Conservation (phyloP, 2,113 vertebrate genomes). For the Orycteropus afer region DNA sequence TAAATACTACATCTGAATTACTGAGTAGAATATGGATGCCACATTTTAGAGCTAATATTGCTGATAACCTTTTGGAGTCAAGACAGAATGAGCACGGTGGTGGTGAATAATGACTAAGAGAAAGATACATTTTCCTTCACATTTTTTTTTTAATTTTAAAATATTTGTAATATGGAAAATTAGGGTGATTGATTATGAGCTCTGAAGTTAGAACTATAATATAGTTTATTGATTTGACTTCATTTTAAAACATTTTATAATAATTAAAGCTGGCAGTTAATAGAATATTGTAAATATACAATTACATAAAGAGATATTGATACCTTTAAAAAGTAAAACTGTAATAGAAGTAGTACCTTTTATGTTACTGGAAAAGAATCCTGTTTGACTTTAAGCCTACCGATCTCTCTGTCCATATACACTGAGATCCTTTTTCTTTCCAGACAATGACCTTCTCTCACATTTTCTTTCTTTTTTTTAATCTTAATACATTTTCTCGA, state of each 20-base stretch:
- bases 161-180: not conserved
- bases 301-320: not conserved
- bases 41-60: not conserved
- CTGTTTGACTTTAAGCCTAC: not conserved
- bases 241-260: not conserved
- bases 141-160: not conserved
- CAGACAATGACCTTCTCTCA: not conserved
- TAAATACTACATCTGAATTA: not conserved
- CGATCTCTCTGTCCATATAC: not conserved
- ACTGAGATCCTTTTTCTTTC: not conserved
- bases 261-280: not conserved
- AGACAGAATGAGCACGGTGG: not conserved
- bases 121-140: not conserved
- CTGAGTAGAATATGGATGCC: not conserved
- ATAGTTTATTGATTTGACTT: not conserved
- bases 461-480: no score
- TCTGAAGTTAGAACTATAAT: not conserved
- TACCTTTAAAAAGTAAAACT: not conserved
- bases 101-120: not conserved
- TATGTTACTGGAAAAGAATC: not conserved
- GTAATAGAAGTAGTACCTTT: not conserved
- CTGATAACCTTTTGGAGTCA: not conserved
- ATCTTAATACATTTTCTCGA: no score
- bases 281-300: not conserved
- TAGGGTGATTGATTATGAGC: not conserved